Evolutionary conservation across 2,113 vertebrate species (phyloP), one percentile per base, ranked within the genome.

Genomic region (Nycticebus coucang): DNA sequence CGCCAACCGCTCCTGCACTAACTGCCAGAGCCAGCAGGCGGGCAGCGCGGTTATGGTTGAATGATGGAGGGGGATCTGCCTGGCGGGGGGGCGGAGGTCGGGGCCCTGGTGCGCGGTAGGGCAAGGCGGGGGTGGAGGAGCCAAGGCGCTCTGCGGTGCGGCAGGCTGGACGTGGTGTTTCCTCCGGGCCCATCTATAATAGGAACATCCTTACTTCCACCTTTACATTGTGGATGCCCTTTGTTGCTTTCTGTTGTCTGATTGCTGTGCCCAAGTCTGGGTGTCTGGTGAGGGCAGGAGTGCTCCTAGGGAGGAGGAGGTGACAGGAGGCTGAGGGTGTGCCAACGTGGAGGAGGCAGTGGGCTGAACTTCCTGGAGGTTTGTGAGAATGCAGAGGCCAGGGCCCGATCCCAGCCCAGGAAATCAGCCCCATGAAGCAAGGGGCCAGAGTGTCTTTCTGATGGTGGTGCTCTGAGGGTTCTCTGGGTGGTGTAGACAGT

Each of bases 11-110:
- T 86, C 86, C 26, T 88, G 86, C 91, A 85, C 10, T 0, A 2
- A 11, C 0, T 0, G 8, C 1, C 1, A 0, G 7, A 33, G 59
- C 14, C n/a, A n/a, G n/a, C 45, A n/a, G n/a, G n/a, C 41, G 41
- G 41, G 41, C 41, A 41, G 41, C 41, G 41, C 41, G 41, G 41
- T 41, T 41, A 41, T 3, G 41, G 41, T 41, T 41, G 41, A 41
- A 41, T 41, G 41, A 41, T 41, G 3, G 3, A 5, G 3, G 41
- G 41, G 41, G 41, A 41, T 41, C 41, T 41, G 41, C 41, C 41
- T 41, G 41, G 41, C 41, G 45, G 45, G 45, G 45, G 7, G 45
- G 45, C 45, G 45, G 45, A 7, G 7, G 45, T 4, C 45, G 45
- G 4, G 45, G 45, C 4, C 45, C 4, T 4, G 45, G 4, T 7